Conservation (phyloP, 2,113 vertebrate genomes). For the Pluvialis apricaria region DNA sequence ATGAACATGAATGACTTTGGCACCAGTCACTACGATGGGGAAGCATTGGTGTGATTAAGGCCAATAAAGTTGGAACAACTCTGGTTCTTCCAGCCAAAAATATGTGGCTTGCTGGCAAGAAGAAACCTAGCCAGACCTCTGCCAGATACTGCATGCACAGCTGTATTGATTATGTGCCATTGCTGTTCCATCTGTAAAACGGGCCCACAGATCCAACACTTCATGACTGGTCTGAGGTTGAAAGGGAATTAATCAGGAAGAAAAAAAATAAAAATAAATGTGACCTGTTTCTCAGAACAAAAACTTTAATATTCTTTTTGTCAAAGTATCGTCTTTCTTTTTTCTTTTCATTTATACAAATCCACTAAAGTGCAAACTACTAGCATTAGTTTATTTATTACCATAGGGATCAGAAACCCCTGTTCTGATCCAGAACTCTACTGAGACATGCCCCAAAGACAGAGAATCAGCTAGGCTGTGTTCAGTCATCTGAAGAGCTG, state of each 20-base stretch:
- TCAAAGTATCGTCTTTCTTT: neutral
- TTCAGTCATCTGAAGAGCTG: neutral
- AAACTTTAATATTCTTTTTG: neutral
- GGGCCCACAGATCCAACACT: neutral
- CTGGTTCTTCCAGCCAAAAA: neutral
- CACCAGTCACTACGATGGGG: neutral
- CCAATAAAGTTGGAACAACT: constrained; percentile 4
- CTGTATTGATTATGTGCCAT: neutral
- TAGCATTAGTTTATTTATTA: neutral
- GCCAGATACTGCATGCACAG: neutral
- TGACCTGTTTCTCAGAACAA: neutral
- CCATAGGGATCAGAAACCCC: neutral
- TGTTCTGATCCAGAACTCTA: neutral
- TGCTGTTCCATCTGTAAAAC: neutral
- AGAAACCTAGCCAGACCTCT: neutral
- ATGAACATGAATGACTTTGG: neutral
- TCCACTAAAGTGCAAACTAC: neutral
- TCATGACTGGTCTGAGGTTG: neutral
- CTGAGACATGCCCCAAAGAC: neutral
- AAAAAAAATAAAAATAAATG: too few species aligned
- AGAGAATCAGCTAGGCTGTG: neutral
- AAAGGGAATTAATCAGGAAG: neutral
- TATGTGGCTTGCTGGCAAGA: neutral
- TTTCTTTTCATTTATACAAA: neutral
- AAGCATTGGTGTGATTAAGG: neutral